Evolutionary conservation across 2,113 vertebrate species (phyloP).

Genomic region (Labrus mixtus): DNA sequence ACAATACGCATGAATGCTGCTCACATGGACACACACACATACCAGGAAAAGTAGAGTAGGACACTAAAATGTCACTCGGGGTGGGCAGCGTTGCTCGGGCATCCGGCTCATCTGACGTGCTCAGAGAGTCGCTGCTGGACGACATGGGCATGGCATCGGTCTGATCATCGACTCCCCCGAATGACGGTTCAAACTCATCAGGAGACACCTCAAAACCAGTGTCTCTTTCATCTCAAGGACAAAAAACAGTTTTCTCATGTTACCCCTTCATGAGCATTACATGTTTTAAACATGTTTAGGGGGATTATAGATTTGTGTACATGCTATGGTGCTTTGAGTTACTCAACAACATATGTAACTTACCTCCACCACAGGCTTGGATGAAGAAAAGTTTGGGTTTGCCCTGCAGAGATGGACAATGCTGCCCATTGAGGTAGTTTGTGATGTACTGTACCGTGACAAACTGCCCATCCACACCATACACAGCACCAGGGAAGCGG

Average conservation of each 20-base stretch:
- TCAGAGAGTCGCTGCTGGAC: conserved; percentile 73
- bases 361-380: conserved; percentile 97
- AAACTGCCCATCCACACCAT: conserved; percentile 87
- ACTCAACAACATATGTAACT: conserved; percentile 2
- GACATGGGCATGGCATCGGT: conserved; percentile 83
- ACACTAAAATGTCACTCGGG: conserved; percentile 93
- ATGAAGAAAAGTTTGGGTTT: conserved; percentile 99
- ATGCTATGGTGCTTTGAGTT: not conserved
- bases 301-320: not conserved
- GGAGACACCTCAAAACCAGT: conserved; percentile 85
- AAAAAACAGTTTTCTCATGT: not conserved
- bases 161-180: conserved; percentile 72
- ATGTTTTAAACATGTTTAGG: not conserved
- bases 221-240: conserved; percentile 86
- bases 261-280: not conserved
- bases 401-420: conserved; percentile 89
- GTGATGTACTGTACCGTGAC: conserved; percentile 90
- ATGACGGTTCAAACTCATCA: conserved; percentile 36
- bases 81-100: conserved; percentile 89
- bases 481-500: conserved; percentile 92
- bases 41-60: conserved; percentile 96
- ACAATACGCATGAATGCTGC: not conserved
- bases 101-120: conserved; percentile 83
- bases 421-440: conserved; percentile 89
- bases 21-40: conserved; percentile 55